These are phyloP conservation scores for Lethrus apterus DNA, from an alignment of 1,140 invertebrate genomes.

Conservation along the genomic window DNA sequence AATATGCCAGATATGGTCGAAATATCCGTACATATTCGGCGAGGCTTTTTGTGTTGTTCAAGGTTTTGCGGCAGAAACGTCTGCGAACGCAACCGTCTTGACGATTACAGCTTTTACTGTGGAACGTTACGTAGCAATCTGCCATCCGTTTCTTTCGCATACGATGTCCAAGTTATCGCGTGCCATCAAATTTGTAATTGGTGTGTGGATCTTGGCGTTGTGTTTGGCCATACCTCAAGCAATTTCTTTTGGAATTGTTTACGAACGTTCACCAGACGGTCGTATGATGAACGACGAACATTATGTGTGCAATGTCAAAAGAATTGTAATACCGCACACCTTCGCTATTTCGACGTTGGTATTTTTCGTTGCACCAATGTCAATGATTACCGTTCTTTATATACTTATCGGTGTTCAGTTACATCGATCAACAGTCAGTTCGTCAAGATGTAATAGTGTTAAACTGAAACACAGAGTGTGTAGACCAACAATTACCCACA, in stretches of 20 bases:
- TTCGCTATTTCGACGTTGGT: slow-evolving; percentile 67
- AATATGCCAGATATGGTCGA: slow-evolving; percentile 62
- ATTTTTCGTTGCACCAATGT: slow-evolving; percentile 74
- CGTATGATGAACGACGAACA: slow-evolving; percentile 48
- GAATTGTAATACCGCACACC: slow-evolving; percentile 50
- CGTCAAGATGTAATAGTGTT: slow-evolving; percentile 28
- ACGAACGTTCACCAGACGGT: slow-evolving; percentile 40
- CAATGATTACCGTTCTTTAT: slow-evolving; percentile 64
- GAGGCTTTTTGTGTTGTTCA: slow-evolving; percentile 77
- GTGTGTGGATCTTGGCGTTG: slow-evolving; percentile 59
- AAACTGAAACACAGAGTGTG: slow-evolving; percentile 25
- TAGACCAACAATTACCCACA: slow-evolving; percentile 11
- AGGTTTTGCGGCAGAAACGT: slow-evolving; percentile 79
- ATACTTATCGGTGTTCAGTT: slow-evolving; percentile 61
- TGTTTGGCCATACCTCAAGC: slow-evolving; percentile 74
- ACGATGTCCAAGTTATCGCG: slow-evolving; percentile 73
- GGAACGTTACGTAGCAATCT: slow-evolving; percentile 91
- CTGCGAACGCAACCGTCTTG: slow-evolving; percentile 87
- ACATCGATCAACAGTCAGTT: slow-evolving; percentile 41
- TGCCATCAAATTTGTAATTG: slow-evolving; percentile 61
- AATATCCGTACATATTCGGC: slow-evolving; percentile 82
- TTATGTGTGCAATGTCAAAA: slow-evolving; percentile 32
- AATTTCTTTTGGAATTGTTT: slow-evolving; percentile 64
- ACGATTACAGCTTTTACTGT: slow-evolving; percentile 91
- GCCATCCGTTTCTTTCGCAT: slow-evolving; percentile 82